Evolutionary conservation across 2,113 vertebrate genomes (phyloP).

Genomic region (Lepus americanus): DNA sequence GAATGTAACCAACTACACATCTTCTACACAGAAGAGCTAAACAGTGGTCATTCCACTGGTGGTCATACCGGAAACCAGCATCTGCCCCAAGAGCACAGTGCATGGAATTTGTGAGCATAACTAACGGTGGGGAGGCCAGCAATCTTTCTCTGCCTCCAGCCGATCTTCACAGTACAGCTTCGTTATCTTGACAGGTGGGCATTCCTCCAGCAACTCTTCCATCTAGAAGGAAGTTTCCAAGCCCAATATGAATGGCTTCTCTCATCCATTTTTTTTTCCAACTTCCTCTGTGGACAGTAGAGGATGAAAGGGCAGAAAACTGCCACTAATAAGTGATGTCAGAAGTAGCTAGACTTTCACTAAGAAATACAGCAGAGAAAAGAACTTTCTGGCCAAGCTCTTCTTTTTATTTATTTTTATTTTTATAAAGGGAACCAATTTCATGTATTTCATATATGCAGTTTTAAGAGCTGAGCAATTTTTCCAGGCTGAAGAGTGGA

Average conservation of each 20-base stretch:
- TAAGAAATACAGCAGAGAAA: not conserved
- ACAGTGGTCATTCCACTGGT: too few species aligned
- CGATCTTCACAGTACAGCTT: not conserved
- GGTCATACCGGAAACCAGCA: too few species aligned
- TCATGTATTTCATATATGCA: too few species aligned
- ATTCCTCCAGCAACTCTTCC: not conserved
- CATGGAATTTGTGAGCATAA: too few species aligned
- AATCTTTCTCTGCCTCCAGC: too few species aligned
- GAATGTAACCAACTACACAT: too few species aligned
- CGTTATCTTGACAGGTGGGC: not conserved
- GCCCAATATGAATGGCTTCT: not conserved
- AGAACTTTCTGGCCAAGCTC: not conserved
- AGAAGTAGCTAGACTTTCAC: slow-evolving; percentile 14
- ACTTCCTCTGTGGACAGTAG: not conserved
- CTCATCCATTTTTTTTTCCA: not conserved
- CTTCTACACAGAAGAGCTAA: too few species aligned
- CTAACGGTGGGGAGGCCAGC: too few species aligned
- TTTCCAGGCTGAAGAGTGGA: too few species aligned
- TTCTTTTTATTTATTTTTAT: not conserved
- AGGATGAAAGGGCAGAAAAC: not conserved
- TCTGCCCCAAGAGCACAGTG: too few species aligned
- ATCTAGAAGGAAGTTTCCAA: not conserved
- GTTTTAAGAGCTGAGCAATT: too few species aligned
- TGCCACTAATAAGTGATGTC: not conserved
- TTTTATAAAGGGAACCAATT: too few species aligned